A percentile compares a stretch with the other conserved stretches of the same genome.
Evolutionary conservation across 1,140 invertebrate genomes (phyloP).

Genomic region (Drosophila arizonae): DNA sequence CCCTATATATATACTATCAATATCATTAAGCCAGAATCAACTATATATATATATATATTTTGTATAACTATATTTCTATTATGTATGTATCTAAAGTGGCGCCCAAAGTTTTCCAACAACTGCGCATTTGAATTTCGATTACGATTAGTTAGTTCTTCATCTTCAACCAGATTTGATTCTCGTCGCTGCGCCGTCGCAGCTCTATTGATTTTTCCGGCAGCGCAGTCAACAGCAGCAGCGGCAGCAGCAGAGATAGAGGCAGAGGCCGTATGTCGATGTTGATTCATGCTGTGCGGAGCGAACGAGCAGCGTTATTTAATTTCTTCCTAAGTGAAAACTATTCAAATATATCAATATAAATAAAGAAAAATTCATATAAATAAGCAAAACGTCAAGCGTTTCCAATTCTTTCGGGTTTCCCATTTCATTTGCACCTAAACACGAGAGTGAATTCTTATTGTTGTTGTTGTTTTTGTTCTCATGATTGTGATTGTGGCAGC

Average conservation of each 20-base stretch:
- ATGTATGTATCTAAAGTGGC: conserved; percentile 42
- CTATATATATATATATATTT: conserved; percentile 47
- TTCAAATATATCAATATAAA: conserved; percentile 53
- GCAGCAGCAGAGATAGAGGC: conserved; percentile 26
- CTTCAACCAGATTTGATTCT: conserved; percentile 5
- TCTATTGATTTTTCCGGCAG: conserved; percentile 66
- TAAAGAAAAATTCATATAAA: conserved; percentile 60
- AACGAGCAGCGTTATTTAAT: conserved; percentile 61
- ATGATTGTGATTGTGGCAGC: conserved; percentile 6
- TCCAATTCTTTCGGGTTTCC: conserved; percentile 4
- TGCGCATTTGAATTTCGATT: conserved; percentile 68
- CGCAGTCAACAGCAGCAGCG: conserved; percentile 28
- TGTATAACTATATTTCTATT: conserved; percentile 54
- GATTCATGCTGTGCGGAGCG: conserved; percentile 54
- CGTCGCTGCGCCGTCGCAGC: conserved; percentile 61
- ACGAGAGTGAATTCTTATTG: neutral
- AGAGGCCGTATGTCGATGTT: conserved; percentile 60
- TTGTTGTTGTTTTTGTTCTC: conserved; percentile 6
- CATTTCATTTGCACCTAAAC: conserved; percentile 9
- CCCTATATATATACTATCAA: conserved; percentile 34
- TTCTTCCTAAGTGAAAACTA: conserved; percentile 61
- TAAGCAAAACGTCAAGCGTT: conserved; percentile 33
- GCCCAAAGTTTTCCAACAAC: conserved; percentile 22
- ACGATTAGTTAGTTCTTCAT: conserved; percentile 24
- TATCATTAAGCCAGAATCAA: conserved; percentile 62